Evolutionary conservation across 2,113 vertebrate species (phyloP), one percentile per base, ranked within the genome.

Genomic region (Aleadryas rufinucha): DNA sequence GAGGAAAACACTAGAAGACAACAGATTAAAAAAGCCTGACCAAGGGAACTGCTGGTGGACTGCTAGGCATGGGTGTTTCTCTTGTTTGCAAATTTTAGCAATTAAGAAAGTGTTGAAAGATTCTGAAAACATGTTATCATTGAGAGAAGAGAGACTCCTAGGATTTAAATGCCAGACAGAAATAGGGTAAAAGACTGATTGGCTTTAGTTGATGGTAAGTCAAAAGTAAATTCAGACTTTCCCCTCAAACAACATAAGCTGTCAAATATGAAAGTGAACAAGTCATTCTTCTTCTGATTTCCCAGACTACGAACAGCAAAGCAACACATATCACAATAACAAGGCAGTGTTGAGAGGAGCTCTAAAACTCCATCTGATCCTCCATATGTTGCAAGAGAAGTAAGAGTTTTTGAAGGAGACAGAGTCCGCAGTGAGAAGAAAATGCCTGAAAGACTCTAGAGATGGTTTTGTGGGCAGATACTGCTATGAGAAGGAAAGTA

Each of bases 71-170:
- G 69, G 81, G 53, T 81, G 68, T 87, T 92, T 70, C 44, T 84
- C 39, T 65, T 74, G 85, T 94, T 92, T 49, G 85, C 90, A 93
- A 90, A 89, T 95, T 90, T 88, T 84, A 92, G 90, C 93, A 96
- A 94, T 93, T 95, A 96, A 93, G 93, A 6, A 96, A 93, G 90
- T 90, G 94, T 94, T 96, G 95, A 94, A 97, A 88, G 91, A 94
- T 82, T 95, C 74, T 89, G 94, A 82, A 89, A 97, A 95, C 94
- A 77, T 92, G 94, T 61, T 94, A 80, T 89, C 84, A 89, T 47
- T 84, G 90, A 90, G 57, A 82, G 53, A 88, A 80, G 79, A 92
- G 52, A 81, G 39, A 24, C 68, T 90, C 78, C 37, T 39, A 86
- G 75, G 53, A 72, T 69, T 93, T 87, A 69, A 90, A 89, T 77